phyloP scores from a whole-genome alignment of 2,888 invertebrate genomes.

The Apocheima hispidaria region DNA sequence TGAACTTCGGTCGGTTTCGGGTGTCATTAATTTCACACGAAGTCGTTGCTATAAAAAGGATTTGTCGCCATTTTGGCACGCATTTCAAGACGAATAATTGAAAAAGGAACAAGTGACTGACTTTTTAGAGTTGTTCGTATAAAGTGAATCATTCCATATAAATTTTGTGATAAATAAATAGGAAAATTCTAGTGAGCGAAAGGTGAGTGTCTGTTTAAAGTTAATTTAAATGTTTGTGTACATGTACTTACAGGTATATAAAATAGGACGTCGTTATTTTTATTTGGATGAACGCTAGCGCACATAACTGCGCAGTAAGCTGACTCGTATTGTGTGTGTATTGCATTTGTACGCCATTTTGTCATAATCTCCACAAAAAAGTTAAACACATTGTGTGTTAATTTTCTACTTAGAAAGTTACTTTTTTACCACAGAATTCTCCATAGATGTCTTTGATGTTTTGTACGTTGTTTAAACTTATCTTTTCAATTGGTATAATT shows the following conservation, averaged over 20 bases:
- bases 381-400: no score
- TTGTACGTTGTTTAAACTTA: no score
- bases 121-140: constrained; percentile 44
- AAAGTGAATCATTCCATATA: constrained; percentile 39
- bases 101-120: constrained; percentile 47
- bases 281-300: no score
- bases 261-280: background rate
- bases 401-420: no score
- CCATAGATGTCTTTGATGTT: no score
- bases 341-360: constrained; percentile 33
- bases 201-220: constrained; percentile 32
- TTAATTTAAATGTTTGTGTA: background rate
- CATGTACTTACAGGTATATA: background rate
- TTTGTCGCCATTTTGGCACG: constrained; percentile 38
- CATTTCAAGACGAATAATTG: constrained; percentile 44
- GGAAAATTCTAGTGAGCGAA: constrained; percentile 43
- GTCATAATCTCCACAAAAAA: no score
- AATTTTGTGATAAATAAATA: constrained; percentile 31
- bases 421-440: no score
- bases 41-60: constrained; percentile 38
- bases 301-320: constrained; percentile 19
- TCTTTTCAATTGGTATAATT: no score
- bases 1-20: constrained; percentile 37
- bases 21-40: constrained; percentile 41
- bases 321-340: no score